Base-by-base conservation (phyloP, 2,888 invertebrate species). In the Dryobota labecula region DNA sequence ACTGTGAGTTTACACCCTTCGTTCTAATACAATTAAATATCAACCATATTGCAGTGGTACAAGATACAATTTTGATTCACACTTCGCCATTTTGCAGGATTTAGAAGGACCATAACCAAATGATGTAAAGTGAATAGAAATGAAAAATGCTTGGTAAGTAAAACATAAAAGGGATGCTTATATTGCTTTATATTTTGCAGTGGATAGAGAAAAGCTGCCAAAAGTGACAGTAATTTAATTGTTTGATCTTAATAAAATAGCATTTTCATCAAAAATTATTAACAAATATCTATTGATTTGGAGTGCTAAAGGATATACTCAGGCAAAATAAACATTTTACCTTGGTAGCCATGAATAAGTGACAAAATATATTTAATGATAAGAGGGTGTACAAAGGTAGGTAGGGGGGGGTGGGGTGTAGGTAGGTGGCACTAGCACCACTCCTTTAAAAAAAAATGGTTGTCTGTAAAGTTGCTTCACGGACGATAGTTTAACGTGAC, bases 41-140 rank as follows among this genome's bases (percentile, higher is more conserved):
- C 30, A 60, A 57, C 78, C 61, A 27, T 70, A 45, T 57, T 33
- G 1, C 18, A 27, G 30, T 2, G 3, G 0, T 0, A n/a, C 18
- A 62, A 33, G 61, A 49, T 43, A 0, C n/a, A 45, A 33, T 49
- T 62, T 70, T 3, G 13, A 45, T 7, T 6, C 9, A 27, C 9
- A 27, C 30, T 11, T 11, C 15, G 7, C 2, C 2, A 36, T 15
- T 45, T 57, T 45, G 13, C 8, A 61, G 43, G 38, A 51, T 57
- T 57, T 27, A 11, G 6, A n/a, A 38, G 24, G 38, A 15, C 57
- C 24, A 30, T 64, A 75, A 18, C 13, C 13, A 30, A 18, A 51
- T 73, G 57, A 51, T 53, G 57, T n/a, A 57, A 66, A 45, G 30
- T 66, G 43, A 38, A 57, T 45, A 3, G 20, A 57, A 67, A 38